phyloP scores from a whole-genome alignment of 2,797 vertebrate species.

The Sebastiscus tertius region DNA sequence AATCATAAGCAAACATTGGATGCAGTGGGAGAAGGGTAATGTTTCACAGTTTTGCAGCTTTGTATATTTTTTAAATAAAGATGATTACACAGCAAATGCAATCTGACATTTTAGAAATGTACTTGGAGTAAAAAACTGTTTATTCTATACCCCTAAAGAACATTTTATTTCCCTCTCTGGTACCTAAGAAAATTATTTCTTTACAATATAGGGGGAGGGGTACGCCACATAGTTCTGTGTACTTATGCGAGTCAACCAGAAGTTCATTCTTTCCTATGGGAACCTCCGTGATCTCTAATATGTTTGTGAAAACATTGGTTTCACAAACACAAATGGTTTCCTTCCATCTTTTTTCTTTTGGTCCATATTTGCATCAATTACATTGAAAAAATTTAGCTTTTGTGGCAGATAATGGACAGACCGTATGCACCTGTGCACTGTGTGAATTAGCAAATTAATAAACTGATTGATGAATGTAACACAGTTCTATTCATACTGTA shows the following conservation, averaged over 20 bases:
- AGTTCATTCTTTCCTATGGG: too few species aligned
- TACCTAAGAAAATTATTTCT: not conserved
- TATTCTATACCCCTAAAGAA: not conserved
- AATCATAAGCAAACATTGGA: not conserved
- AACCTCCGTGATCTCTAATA: too few species aligned
- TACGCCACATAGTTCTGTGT: accelerated
- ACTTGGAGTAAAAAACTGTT: not conserved
- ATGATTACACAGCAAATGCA: not conserved
- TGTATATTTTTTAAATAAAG: not conserved
- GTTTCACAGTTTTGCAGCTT: not conserved
- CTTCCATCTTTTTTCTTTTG: too few species aligned
- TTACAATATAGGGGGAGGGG: not conserved
- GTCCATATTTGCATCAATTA: accelerated
- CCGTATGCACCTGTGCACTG: accelerated
- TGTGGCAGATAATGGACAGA: too few species aligned
- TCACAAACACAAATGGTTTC: too few species aligned
- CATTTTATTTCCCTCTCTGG: not conserved
- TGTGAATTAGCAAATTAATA: too few species aligned
- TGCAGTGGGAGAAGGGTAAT: not conserved
- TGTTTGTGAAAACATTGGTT: too few species aligned
- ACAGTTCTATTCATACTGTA: too few species aligned
- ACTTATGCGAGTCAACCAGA: too few species aligned
- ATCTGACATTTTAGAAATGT: not conserved
- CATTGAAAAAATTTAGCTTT: too few species aligned
- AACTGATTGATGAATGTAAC: too few species aligned